These are phyloP conservation scores for Crocallis elinguaria DNA, from an alignment of 2,888 invertebrate genomes.

Conservation along the genomic window DNA sequence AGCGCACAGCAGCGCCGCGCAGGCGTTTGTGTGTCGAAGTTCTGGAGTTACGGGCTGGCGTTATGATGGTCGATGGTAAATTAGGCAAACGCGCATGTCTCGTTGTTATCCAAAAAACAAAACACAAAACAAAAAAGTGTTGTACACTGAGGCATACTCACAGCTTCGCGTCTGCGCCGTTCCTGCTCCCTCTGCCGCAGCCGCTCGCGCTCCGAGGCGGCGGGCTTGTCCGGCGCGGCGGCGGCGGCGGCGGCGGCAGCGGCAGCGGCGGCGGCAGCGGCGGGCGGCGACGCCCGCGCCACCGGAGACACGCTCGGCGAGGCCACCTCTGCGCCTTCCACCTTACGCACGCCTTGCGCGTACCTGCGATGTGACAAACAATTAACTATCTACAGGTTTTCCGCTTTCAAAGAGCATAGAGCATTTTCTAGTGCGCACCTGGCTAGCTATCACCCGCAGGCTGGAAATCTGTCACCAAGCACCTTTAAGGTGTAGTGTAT, in stretches of 20 bases:
- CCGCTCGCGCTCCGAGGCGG: constrained; percentile 92
- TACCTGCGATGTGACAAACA: neutral
- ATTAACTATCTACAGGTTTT: neutral
- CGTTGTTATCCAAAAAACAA: no score
- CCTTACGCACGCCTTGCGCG: constrained; percentile 55
- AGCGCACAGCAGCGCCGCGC: no score
- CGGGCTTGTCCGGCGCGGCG: constrained; percentile 75
- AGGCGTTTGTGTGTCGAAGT: no score
- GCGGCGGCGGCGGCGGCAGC: constrained; percentile 65
- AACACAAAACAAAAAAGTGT: neutral
- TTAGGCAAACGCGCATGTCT: no score
- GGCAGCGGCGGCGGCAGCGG: constrained; percentile 65
- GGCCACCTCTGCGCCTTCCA: constrained; percentile 65
- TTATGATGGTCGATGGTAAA: no score
- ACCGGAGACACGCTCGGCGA: constrained; percentile 74
- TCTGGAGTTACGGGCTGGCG: no score
- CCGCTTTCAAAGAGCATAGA: no score
- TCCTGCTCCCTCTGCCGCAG: constrained; percentile 95
- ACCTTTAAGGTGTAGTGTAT: no score
- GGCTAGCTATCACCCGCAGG: no score
- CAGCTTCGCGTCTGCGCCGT: constrained; percentile 95
- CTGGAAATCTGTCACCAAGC: no score
- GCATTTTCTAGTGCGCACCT: no score
- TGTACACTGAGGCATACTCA: no score
- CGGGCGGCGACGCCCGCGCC: constrained; percentile 70